Evolutionary conservation across 2,888 invertebrate genomes (phyloP).

Genomic region (Serrognathus titanus): DNA sequence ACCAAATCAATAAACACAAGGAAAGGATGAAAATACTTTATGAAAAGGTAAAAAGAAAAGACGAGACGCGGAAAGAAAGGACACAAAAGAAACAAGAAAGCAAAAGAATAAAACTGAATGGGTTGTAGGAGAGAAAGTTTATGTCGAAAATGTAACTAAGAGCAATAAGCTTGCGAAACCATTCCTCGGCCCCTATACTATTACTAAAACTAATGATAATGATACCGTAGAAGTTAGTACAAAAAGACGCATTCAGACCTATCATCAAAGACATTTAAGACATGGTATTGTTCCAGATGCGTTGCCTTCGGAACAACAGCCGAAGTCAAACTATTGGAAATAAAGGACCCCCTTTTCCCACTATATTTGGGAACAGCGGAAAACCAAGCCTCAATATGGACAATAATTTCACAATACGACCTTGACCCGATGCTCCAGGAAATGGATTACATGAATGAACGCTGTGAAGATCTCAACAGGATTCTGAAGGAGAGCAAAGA

Average conservation of each 20-base stretch:
- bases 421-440: not conserved
- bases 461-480: no score
- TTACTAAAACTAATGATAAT: not conserved
- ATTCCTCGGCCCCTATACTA: not conserved
- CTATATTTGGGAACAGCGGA: not conserved
- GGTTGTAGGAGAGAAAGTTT: not conserved
- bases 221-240: not conserved
- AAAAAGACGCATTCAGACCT: not conserved
- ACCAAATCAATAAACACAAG: not conserved
- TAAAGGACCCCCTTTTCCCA: not conserved
- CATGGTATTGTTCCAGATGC: conserved; percentile 7
- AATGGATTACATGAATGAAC: not conserved
- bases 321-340: not conserved
- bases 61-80: not conserved
- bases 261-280: not conserved
- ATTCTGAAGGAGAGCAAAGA: not conserved
- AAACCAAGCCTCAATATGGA: not conserved
- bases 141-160: not conserved
- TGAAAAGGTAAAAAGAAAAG: not conserved
- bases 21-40: not conserved
- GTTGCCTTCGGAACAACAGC: no score
- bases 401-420: not conserved
- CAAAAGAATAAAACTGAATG: not conserved
- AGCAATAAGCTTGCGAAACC: not conserved
- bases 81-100: not conserved